Conservation (phyloP, 2,797 vertebrate species). For the Picus viridis region DNA sequence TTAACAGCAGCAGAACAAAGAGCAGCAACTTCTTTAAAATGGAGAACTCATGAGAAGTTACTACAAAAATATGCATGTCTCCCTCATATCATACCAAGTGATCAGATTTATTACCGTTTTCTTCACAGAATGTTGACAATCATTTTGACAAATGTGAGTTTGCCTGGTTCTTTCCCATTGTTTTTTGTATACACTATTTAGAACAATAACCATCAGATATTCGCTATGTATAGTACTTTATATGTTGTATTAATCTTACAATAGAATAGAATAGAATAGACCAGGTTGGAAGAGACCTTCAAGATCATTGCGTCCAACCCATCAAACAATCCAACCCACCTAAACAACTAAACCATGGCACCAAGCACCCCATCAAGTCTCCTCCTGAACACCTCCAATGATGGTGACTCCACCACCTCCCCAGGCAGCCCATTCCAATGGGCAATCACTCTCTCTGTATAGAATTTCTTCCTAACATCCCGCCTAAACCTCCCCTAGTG, state of each 20-base stretch:
- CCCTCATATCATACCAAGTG: slow-evolving; percentile 89
- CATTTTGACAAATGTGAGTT: slow-evolving; percentile 91
- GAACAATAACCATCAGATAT: not conserved
- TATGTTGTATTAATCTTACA: not conserved
- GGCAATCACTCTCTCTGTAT: too few relatives aligned
- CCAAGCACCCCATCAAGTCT: too few relatives aligned
- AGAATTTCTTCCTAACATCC: too few relatives aligned
- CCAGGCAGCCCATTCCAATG: too few relatives aligned
- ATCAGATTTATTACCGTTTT: slow-evolving; percentile 94
- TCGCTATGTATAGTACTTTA: not conserved
- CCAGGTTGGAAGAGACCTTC: too few relatives aligned
- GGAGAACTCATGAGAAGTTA: slow-evolving; percentile 93
- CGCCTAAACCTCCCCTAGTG: too few relatives aligned
- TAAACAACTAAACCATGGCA: too few relatives aligned
- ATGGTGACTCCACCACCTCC: too few relatives aligned
- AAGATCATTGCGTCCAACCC: too few relatives aligned
- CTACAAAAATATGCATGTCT: slow-evolving; percentile 91
- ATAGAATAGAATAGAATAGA: too few relatives aligned
- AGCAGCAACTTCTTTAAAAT: slow-evolving; percentile 90
- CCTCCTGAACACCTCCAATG: too few relatives aligned
- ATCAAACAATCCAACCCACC: too few relatives aligned
- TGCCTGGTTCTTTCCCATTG: not conserved
- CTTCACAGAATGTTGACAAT: slow-evolving; percentile 91
- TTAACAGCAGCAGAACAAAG: slow-evolving; percentile 91
- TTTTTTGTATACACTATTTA: not conserved